Percentiles rank a stretch among this genome's conserved stretches.
These are phyloP conservation scores for Anhinga anhinga DNA, from an alignment of 2,113 vertebrate genomes.

Conservation along the genomic window DNA sequence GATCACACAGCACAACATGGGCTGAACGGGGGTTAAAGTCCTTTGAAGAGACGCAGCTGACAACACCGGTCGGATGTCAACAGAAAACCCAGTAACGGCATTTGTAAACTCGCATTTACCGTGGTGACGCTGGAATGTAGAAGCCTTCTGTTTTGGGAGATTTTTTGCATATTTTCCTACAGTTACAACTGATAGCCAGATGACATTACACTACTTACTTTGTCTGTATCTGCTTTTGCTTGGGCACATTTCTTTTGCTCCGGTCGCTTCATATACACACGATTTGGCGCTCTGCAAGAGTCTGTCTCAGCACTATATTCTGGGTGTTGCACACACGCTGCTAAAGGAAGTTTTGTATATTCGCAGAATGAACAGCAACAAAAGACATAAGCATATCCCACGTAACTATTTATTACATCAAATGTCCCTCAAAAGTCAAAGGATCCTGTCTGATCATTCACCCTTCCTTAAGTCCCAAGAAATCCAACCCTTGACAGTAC, in stretches of 20 bases:
- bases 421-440: background rate
- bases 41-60: background rate
- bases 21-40: background rate
- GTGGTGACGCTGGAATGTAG: background rate
- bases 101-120: background rate
- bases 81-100: background rate
- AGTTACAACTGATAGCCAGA: background rate
- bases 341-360: background rate
- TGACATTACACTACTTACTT: accelerated
- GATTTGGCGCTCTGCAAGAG: background rate
- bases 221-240: background rate
- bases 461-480: background rate
- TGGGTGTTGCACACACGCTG: background rate
- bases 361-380: background rate
- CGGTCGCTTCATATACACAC: background rate
- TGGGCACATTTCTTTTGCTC: background rate
- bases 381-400: background rate
- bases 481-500: background rate
- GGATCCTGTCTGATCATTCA: background rate
- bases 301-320: background rate
- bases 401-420: background rate
- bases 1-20: background rate
- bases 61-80: background rate
- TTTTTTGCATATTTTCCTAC: background rate
- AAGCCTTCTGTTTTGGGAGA: background rate